Evolutionary conservation across 2,888 invertebrate species (phyloP).

Genomic region (Rhagonycha lutea): DNA sequence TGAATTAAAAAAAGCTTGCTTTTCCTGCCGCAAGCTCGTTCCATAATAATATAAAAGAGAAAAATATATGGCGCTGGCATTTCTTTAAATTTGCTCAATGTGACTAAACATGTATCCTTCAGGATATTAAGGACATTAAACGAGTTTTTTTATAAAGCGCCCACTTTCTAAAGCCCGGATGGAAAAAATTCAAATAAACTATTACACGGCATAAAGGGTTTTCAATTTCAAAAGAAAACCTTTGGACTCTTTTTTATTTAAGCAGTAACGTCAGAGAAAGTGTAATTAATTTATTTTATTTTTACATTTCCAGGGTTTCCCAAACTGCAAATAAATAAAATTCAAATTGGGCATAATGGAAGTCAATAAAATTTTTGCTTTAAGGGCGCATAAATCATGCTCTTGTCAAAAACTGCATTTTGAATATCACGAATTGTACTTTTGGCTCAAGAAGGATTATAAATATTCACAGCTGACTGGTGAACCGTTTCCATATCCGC

Average conservation of each 20-base stretch:
- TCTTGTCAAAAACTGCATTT: conserved; percentile 20
- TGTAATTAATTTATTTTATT: background rate
- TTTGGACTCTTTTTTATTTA: background rate
- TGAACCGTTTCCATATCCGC: conserved; percentile 24
- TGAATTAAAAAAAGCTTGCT: background rate
- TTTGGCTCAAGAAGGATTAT: conserved; percentile 24
- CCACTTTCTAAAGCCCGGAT: background rate
- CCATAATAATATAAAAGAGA: background rate
- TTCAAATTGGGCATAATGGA: background rate
- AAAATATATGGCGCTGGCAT: background rate
- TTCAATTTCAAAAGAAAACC: background rate
- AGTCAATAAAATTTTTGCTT: background rate
- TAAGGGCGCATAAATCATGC: background rate
- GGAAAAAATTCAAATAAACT: background rate
- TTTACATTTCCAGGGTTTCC: background rate
- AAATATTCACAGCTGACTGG: conserved; percentile 26
- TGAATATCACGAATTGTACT: conserved; percentile 20
- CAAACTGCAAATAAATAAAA: background rate
- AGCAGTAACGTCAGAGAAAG: background rate
- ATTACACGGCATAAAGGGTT: background rate
- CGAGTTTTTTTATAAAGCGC: background rate
- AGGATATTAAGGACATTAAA: background rate
- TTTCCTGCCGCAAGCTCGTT: background rate
- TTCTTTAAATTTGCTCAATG: background rate
- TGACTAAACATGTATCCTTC: background rate